Base-by-base conservation (phyloP, 2,113 vertebrate species). In the Kryptolebias marmoratus region DNA sequence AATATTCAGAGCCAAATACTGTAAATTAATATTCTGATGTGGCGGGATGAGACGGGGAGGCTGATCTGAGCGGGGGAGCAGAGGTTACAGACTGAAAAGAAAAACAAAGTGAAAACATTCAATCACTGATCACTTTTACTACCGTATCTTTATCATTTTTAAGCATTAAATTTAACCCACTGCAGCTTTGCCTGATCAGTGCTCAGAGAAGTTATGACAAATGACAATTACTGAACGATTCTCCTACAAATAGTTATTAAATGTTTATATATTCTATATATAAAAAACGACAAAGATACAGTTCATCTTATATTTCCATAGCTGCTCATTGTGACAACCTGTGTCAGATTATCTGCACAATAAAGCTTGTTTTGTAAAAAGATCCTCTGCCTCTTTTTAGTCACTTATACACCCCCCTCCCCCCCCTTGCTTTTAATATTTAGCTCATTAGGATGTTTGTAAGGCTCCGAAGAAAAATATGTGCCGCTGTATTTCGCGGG, bases 11-110 rank as follows among this genome's bases (percentile, higher is more conserved):
- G 94, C 92, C 94, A 97, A 97, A 97, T 95, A 86, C 81, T 88
- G 83, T 82, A 96, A 96, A 96, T 97, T 95, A 96, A 96, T 97
- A 97, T 97, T 96, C 95, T 94, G 94, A 94, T 94, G 95, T 94
- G 95, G 95, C 93, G 94, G 93, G 92, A 77, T 68, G 67, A 79
- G 80, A 57, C 68, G 89, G 87, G 79, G 48, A 93, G 84, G 81
- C 77, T 80, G 81, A 90, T 78, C 50, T 73, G 81, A 90, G 92
- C 88, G 86, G 93, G 42, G 36, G 52, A 1, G 50, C 39, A 58
- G 75, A 72, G 58, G 73, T 79, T 56, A 3, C 16, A 68, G 14
- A 60, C 13, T 32, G 39, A 62, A 9, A 70, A 54, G 58, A 50
- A 64, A 27, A 59, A 42, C 0, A 18, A 18, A 32, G 48, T 63